A percentile compares a stretch with the other conserved stretches of the same genome.
Conservation (phyloP, 2,113 vertebrate genomes). For the Aptenodytes patagonicus region DNA sequence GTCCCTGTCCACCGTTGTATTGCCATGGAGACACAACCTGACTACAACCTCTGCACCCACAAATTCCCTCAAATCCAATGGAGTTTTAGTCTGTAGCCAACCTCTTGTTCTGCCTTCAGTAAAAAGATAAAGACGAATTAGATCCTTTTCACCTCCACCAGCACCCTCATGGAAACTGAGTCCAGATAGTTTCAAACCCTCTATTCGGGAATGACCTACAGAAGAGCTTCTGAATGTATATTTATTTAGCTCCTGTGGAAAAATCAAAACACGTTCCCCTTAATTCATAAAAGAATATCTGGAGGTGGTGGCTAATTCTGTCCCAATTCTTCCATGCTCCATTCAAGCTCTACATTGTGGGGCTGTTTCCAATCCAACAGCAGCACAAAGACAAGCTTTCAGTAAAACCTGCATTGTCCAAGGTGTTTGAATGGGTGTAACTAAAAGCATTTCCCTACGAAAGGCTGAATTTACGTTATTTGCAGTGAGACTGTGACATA, state of each 20-base stretch:
- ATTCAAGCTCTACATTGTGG: background rate
- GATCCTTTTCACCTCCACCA: background rate
- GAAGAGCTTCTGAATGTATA: background rate
- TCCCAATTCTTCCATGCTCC: background rate
- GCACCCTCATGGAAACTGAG: background rate
- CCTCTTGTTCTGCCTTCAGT: background rate
- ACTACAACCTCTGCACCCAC: background rate
- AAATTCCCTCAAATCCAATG: background rate
- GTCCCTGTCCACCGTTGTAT: background rate
- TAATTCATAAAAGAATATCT: background rate
- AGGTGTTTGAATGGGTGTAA: background rate
- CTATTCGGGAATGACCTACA: background rate
- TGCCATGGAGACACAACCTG: background rate
- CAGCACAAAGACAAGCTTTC: background rate
- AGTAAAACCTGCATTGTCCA: background rate
- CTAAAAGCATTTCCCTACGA: background rate
- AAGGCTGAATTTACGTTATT: background rate
- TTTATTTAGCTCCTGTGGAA: background rate
- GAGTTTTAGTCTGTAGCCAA: background rate
- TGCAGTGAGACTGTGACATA: background rate
- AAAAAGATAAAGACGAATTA: background rate
- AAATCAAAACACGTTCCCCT: background rate
- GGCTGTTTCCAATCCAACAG: background rate
- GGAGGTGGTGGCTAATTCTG: background rate
- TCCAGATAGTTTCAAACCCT: background rate